Base-by-base conservation (phyloP, 2,888 invertebrate species). In the Lasius platythorax region DNA sequence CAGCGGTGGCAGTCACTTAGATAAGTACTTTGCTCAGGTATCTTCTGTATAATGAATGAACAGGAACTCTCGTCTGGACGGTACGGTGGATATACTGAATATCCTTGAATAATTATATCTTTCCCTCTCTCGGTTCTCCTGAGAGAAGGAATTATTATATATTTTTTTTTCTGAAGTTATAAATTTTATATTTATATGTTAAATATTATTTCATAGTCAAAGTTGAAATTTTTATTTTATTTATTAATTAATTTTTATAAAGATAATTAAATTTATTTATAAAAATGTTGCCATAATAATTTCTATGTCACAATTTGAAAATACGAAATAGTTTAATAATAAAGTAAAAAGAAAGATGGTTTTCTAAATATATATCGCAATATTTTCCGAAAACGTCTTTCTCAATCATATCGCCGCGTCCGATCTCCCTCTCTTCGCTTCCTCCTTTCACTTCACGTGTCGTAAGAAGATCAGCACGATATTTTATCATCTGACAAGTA, bases 401-500 rank as follows among this genome's bases (percentile, higher is more conserved):
- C 12, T 67, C 67, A 53, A 67, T 67, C 50, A 28, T 23, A 28
- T 37, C 8, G 33, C 50, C 46, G 2, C 28, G 28, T 37, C 30
- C 15, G 53, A 56, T 12, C 18, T 53, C 12, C 5, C 67, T 76
- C 53, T 53, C 28, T 67, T 37, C 18, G 12, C 8, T 28, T 37
- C n/a, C 46, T 28, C 18, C 37, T 53, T 43, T 23, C 23, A 12
- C 15, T 56, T 81, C 3, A n/a, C 28, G 18, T 12, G 18, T 2
- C 46, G 83, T 82, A 79, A 83, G 64, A n/a, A 64, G 75, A 90
- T 82, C 85, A 68, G 63, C 68, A 66, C 46, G 43, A 68, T 79
- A 85, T 86, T 88, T 89, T 88, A 30, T 87, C 87, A 88, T 85
- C 82, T 82, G 33, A 67, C 72, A n/a, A 30, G 64, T 86, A 85